Base-by-base conservation (phyloP, 1,140 invertebrate genomes). In the Ceratina calcarata region DNA sequence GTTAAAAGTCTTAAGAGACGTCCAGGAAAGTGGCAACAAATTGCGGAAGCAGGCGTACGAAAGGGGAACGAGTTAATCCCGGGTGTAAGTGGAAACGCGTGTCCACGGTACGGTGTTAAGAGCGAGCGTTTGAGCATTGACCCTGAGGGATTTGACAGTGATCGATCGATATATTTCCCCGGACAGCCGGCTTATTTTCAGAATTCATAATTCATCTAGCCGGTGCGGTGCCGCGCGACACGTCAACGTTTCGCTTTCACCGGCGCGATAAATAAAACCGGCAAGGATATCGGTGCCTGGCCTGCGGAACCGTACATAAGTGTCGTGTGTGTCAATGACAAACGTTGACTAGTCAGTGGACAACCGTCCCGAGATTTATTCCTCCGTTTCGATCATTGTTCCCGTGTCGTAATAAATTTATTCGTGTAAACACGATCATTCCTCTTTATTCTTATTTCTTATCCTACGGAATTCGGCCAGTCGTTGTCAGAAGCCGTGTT, bases 161-260 rank as follows among this genome's bases (percentile, higher is more conserved):
- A 86, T 79, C 66, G 82, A 85, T 85, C 61, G 66, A 85, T 86
- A 67, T 78, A 78, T 82, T 85, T 85, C 57, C 37, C 70, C 53
- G 60, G 55, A 58, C 76, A 69, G 65, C 60, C 75, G 67, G 51
- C 84, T 86, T 82, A 82, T 86, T 86, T 79, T 62, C 80, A 75
- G 67, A 77, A 85, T 86, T 81, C 80, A 86, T 86, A 86, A 86
- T 86, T 86, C 84, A 82, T 58, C 73, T 64, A 70, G 55, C 16
- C 71, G 69, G 12, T 32, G 24, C 37, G 37, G 37, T 45, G 37
- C 37, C 37, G 37, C 37, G 37, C 49, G 75, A 61, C 71, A 61
- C 62, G 68, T 85, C 66, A 67, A 70, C 83, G 53, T 37, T 45
- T 75, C 83, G 79, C 72, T 85, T 85, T 86, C 80, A 45, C 80